phyloP scores from a whole-genome alignment of 2,888 invertebrate genomes.

The Thecocarcelia acutangulata region DNA sequence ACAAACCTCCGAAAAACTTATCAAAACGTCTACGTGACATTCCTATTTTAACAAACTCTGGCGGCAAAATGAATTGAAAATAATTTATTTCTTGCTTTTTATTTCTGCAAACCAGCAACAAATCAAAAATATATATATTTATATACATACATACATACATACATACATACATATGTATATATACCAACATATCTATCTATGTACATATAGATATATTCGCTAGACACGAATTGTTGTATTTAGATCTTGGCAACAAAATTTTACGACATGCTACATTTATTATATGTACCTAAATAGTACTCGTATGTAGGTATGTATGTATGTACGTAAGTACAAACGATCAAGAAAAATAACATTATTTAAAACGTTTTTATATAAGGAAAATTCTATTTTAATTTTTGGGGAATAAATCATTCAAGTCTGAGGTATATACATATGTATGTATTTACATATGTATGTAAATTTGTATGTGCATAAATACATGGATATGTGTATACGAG shows the following conservation, averaged over 20 bases:
- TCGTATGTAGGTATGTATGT: too few relatives aligned
- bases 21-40: slow-evolving; percentile 59
- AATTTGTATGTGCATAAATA: background rate
- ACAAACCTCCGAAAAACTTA: slow-evolving; percentile 43
- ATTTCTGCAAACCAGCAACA: slow-evolving; percentile 32
- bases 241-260: slow-evolving; percentile 52
- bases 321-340: background rate
- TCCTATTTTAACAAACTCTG: slow-evolving; percentile 49
- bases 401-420: slow-evolving; percentile 43
- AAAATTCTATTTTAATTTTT: slow-evolving; percentile 37
- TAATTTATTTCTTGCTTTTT: slow-evolving; percentile 23
- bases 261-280: slow-evolving; percentile 19
- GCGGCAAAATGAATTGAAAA: slow-evolving; percentile 49
- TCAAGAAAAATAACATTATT: background rate
- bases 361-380: slow-evolving; percentile 15
- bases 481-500: background rate
- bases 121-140: slow-evolving; percentile 2
- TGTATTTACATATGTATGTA: slow-evolving; percentile 4
- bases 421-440: too few relatives aligned
- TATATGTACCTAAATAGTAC: too few relatives aligned
- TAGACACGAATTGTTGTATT: slow-evolving; percentile 3
- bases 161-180: slow-evolving; percentile 14
- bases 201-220: background rate
- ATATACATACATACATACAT: slow-evolving; percentile 25
- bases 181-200: background rate